phyloP scores from a whole-genome alignment of 2,888 invertebrate species.

The Lathronympha strigana region DNA sequence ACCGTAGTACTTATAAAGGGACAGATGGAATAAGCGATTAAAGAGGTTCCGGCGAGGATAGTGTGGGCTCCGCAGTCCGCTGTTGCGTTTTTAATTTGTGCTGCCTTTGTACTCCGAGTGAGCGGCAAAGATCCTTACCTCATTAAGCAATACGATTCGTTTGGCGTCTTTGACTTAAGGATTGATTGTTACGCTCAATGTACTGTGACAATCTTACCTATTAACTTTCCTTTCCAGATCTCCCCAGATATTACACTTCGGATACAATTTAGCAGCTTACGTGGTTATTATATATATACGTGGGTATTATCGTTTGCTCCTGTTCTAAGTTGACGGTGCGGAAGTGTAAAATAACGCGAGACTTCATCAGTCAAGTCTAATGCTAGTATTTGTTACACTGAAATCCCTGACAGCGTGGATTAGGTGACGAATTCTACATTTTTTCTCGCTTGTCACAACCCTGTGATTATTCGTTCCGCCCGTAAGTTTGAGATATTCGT shows the following conservation, averaged over 20 bases:
- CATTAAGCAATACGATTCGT: constrained; percentile 62
- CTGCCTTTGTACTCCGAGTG: constrained; percentile 47
- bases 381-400: constrained; percentile 72
- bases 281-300: no score
- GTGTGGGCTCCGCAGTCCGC: constrained; percentile 16
- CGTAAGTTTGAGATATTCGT: constrained; percentile 81
- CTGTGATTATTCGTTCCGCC: constrained; percentile 75
- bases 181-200: constrained; percentile 61
- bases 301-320: constrained; percentile 13
- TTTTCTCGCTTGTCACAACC: constrained; percentile 73
- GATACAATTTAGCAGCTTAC: constrained; percentile 20
- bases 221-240: constrained; percentile 48
- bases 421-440: constrained; percentile 80
- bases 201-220: constrained; percentile 60
- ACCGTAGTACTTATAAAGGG: constrained; percentile 35
- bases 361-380: constrained; percentile 68
- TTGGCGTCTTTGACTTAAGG: constrained; percentile 51
- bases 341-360: constrained; percentile 43
- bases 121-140: constrained; percentile 57
- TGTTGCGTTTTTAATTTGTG: constrained; percentile 50
- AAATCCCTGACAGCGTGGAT: constrained; percentile 65
- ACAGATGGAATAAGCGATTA: constrained; percentile 27
- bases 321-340: constrained; percentile 31
- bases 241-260: constrained; percentile 7
- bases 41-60: constrained; percentile 22